Evolutionary conservation across 2,113 vertebrate genomes (phyloP), one percentile per base, ranked within the genome.

Genomic region (Rafetus swinhoei): DNA sequence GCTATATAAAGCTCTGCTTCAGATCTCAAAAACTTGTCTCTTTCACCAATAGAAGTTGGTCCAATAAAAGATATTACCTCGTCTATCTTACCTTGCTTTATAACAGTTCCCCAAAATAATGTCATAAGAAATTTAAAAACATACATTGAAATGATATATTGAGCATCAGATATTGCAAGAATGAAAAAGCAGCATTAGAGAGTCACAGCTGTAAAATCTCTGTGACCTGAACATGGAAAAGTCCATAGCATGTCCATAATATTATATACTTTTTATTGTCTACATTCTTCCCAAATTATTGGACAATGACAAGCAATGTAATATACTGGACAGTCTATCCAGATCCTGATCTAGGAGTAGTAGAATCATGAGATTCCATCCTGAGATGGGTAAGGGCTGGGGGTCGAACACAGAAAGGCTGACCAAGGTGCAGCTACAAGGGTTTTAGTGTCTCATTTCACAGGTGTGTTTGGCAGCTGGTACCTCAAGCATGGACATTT

Each of bases 401-500:
- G 56, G 4, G 53, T 2, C 3, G 6, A 0, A 69, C 27, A 65
- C 29, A n/a, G 62, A 69, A n/a, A 69, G 32, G 15, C 14, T 29
- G 29, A 69, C 15, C 14, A n/a, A n/a, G 32, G 16, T 69, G 62
- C 29, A n/a, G 62, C 32, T 69, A 69, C 32, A n/a, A 69, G 62
- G 24, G 32, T 15, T 8, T 24, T 69, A 29, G 16, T 69, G 15
- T 69, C 32, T 69, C n/a, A 32, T 24, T 69, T 69, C 56, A 1
- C 19, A n/a, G 59, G 32, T 52, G 32, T 52, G 1, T 24, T n/a
- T 11, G 32, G 11, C 27, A 1, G 35, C 84, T 0, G 0, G 13
- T 1, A 0, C 54, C 79, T 72, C 14, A 57, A 9, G 5, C 24
- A 22, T 18, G 2, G 24, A n/a, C 45, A 15, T 69, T n/a, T 69